These are phyloP conservation scores for Syndactyla subalaris DNA, from an alignment of 2,797 vertebrate genomes.

Conservation along the genomic window DNA sequence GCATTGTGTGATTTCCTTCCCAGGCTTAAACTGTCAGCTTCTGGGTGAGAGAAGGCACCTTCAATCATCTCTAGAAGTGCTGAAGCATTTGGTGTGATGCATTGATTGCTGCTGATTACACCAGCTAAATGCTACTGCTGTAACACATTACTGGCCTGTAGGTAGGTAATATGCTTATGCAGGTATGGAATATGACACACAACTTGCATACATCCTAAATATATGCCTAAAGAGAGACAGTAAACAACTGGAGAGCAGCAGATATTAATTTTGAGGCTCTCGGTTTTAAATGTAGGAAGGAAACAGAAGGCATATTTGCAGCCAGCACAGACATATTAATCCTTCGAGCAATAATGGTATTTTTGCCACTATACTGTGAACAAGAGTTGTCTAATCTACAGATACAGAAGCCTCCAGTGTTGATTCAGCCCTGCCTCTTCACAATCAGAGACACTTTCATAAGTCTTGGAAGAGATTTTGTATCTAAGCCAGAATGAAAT, in stretches of 20 bases:
- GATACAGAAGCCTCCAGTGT: not conserved
- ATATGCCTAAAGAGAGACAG: not conserved
- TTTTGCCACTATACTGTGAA: not conserved
- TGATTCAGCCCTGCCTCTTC: not conserved
- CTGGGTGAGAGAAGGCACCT: not conserved
- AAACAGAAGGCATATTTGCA: not conserved
- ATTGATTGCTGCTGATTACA: not conserved
- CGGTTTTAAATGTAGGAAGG: not conserved
- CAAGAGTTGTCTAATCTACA: not conserved
- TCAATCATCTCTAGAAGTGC: not conserved
- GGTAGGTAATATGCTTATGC: not conserved
- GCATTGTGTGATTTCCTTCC: not conserved
- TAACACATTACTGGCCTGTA: not conserved
- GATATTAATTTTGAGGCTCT: not conserved
- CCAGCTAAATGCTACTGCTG: not conserved
- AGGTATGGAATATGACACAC: fast-evolving
- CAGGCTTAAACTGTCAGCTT: not conserved
- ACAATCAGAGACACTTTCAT: not conserved
- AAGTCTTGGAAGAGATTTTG: not conserved
- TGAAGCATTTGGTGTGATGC: not conserved
- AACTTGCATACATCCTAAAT: not conserved
- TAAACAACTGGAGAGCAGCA: not conserved
- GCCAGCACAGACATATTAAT: not conserved
- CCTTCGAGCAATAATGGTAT: not conserved
- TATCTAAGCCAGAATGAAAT: not conserved